Base-by-base conservation (phyloP, 2,113 vertebrate genomes). In the Apodemus speciosus region DNA sequence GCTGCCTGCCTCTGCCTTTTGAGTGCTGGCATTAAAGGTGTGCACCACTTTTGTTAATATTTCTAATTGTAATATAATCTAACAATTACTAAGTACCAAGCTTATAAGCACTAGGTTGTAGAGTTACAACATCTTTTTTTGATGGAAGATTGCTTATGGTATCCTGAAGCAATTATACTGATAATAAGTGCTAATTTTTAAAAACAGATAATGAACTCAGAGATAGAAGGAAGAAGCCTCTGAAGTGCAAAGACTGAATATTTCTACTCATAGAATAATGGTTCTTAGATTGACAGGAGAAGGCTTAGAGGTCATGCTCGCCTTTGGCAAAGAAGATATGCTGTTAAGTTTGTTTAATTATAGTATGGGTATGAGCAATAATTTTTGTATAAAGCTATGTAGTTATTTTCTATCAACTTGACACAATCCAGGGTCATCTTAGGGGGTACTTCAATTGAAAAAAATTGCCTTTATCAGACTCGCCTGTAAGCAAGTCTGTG, bases 41-140 rank as follows among this genome's bases (percentile, higher is more conserved):
- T 81, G 9, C 3, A 40, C n/a, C 79, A 16, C 14, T 93, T 94
- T 56, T 89, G n/a, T 83, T 83, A 77, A 49, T 85, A 56, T 93
- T 80, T 94, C 68, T 94, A 92, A 40, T 80, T 94, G 56, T 53
- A 89, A 49, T 89, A 77, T 83, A 56, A 38, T 80, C 35, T 80
- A 92, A 85, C 2, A 85, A 38, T 94, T 93, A 84, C 76, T 81
- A 84, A 85, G 21, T 85, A 84, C 35, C 87, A 71, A 60, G 40
- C 38, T 84, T 66, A 35, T 62, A 40, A 46, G 25, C 30, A 27
- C n/a, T 30, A 83, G 18, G 51, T 91, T 84, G 38, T 89, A 60
- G 69, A 64, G 68, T 85, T 32, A 81, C 85, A 91, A 91, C 76
- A 95, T 91, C 64, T 95, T 94, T 51, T 43, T 62, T 83, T 84